Base-by-base conservation (phyloP, 2,888 invertebrate species). In the Boloria euphrosyne region DNA sequence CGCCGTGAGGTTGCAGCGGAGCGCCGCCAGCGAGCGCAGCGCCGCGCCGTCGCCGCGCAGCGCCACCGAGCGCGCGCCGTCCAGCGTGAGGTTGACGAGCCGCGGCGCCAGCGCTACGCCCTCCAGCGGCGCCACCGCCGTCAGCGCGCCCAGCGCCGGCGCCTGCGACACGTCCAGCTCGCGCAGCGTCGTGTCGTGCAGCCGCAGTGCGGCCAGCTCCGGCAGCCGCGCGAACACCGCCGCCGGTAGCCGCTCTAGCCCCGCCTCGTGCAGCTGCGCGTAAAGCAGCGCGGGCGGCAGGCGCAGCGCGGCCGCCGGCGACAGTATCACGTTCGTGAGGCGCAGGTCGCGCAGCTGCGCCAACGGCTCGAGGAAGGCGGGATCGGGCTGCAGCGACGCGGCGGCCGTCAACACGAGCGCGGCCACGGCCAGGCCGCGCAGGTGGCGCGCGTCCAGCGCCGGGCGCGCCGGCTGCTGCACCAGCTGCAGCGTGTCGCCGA, bases 361-460 rank as follows among this genome's bases (percentile, higher is more conserved):
- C 57, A 66, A 66, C 54, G 22, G 43, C 17, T 59, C 68, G 43
- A 31, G 67, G 54, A 54, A 50, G 57, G 62, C 49, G 50, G 93
- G 93, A 78, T 96, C 96, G 17, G 96, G 83, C 78, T 96, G 96
- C 7, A 96, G 84, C 76, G 93, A 62, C 31, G 27, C 73, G 64
- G 91, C 7, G 17, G 96, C 84, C 78, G 96, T 96, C 4, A 97
- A 83, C 76, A 90, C 88, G 0, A 93, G 65, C 14, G 52, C 73
- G 68, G 90, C 1, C 94, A 95, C 95, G 97, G 80, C 97, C 95
- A 0, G 96, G 27, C 43, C 51, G 17, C 47, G 52, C 38, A 67
- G 92, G 61, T 93, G 93, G 78, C 96, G 96, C 14, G 97, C 83
- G 79, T 96, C 96, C 6, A 96, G 83, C 75, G 90, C 65, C 84